Conservation (phyloP, 2,797 vertebrate species). For the Delichon dasypus region DNA sequence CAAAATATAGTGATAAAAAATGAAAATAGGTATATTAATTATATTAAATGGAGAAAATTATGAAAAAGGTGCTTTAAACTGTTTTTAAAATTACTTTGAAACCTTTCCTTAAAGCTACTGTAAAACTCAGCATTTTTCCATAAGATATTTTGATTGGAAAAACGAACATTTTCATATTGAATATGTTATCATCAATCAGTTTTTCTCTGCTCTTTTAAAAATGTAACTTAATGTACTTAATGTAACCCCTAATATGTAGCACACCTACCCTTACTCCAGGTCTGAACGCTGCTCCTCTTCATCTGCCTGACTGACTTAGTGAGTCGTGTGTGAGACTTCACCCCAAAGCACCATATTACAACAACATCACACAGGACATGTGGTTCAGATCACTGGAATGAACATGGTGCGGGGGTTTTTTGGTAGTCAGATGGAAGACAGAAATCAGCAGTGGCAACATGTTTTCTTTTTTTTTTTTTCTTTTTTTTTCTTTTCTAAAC, state of each 20-base stretch:
- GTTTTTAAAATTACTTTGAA: not conserved
- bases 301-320: not conserved
- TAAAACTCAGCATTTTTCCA: not conserved
- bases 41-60: not conserved
- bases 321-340: not conserved
- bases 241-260: not conserved
- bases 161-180: not conserved
- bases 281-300: not conserved
- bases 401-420: not conserved
- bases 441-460: slow-evolving; percentile 29
- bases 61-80: not conserved
- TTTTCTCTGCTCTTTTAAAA: not conserved
- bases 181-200: not conserved
- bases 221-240: too few species aligned
- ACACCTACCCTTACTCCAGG: not conserved
- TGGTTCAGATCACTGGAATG: slow-evolving; percentile 47
- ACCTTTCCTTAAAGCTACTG: not conserved
- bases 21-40: not conserved
- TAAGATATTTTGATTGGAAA: not conserved
- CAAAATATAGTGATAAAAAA: not conserved
- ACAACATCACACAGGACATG: slow-evolving; percentile 61
- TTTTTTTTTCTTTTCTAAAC: not conserved
- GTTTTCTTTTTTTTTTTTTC: not conserved
- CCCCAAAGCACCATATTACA: slow-evolving; percentile 22
- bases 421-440: slow-evolving; percentile 38